These are phyloP conservation scores for Polietes domitor DNA, from an alignment of 2,888 invertebrate species.

Conservation along the genomic window DNA sequence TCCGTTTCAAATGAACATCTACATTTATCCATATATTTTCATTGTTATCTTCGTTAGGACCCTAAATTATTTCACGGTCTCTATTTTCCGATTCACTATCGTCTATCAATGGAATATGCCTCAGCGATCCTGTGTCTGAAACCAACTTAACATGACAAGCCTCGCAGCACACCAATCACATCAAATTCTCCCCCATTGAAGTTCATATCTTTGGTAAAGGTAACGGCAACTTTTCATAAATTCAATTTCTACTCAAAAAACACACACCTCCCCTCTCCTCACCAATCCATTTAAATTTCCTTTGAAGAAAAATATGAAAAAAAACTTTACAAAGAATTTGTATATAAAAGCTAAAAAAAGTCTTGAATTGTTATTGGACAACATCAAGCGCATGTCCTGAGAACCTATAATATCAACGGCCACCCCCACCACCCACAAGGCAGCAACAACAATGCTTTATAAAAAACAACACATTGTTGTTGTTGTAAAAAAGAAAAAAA, in stretches of 20 bases:
- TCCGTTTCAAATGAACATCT: too few relatives aligned
- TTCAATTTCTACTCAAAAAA: neutral
- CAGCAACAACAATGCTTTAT: conserved; percentile 17
- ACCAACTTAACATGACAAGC: too few relatives aligned
- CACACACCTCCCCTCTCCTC: neutral
- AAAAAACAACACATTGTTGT: conserved; percentile 61
- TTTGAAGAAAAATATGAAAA: neutral
- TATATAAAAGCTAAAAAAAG: conserved; percentile 57
- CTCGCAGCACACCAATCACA: too few relatives aligned
- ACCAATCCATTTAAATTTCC: conserved; percentile 8
- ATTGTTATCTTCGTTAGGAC: too few relatives aligned
- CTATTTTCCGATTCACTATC: too few relatives aligned
- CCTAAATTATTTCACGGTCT: too few relatives aligned
- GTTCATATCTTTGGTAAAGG: too few relatives aligned
- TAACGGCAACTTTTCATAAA: neutral
- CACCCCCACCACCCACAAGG: conserved; percentile 27
- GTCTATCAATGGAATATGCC: too few relatives aligned
- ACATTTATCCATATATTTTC: too few relatives aligned
- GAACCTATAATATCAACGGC: conserved; percentile 59
- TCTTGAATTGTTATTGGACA: conserved; percentile 65
- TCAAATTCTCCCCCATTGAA: too few relatives aligned
- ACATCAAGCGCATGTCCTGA: conserved; percentile 66
- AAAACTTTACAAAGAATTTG: conserved; percentile 58
- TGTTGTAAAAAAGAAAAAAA: conserved; percentile 45
- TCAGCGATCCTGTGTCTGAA: too few relatives aligned